These are phyloP conservation scores for Pararge aegeria DNA, from an alignment of 1,140 invertebrate species.

Conservation along the genomic window DNA sequence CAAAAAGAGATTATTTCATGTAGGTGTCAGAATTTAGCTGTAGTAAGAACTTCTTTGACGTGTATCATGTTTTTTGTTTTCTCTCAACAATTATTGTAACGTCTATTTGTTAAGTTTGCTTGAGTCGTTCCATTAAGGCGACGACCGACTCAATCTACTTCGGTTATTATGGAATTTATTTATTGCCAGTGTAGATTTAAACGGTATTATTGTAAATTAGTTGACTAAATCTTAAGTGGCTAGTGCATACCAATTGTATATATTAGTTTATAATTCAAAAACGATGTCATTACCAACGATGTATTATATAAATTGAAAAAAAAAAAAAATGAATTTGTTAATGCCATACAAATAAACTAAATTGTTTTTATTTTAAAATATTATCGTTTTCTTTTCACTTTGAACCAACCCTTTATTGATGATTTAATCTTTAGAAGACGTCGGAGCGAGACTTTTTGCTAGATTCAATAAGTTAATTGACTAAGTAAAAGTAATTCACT, in stretches of 20 bases:
- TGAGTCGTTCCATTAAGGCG: constrained; percentile 21
- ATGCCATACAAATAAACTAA: constrained; percentile 75
- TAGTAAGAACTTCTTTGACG: constrained; percentile 35
- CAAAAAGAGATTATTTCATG: constrained; percentile 74
- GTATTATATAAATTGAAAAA: constrained; percentile 66
- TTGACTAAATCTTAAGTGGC: constrained; percentile 57
- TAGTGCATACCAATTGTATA: constrained; percentile 63
- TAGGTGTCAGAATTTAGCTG: constrained; percentile 59
- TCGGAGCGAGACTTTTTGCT: too few species aligned
- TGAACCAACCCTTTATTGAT: not conserved
- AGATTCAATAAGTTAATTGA: too few species aligned
- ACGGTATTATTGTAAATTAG: constrained; percentile 57
- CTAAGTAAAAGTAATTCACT: too few species aligned
- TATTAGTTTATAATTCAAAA: constrained; percentile 63
- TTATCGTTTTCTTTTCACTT: constrained; percentile 54
- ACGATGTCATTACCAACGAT: constrained; percentile 76
- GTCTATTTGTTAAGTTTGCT: constrained; percentile 72
- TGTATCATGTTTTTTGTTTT: constrained; percentile 41
- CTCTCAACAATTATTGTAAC: constrained; percentile 38
- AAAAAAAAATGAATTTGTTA: constrained; percentile 68
- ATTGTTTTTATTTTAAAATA: constrained; percentile 77
- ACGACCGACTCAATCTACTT: constrained; percentile 37
- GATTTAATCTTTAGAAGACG: too few species aligned
- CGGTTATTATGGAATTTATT: constrained; percentile 58
- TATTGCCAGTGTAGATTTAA: constrained; percentile 57